Percentiles rank a stretch among this genome's conserved stretches.
phyloP scores from a whole-genome alignment of 1,140 invertebrate genomes.

The Campodea augens region DNA sequence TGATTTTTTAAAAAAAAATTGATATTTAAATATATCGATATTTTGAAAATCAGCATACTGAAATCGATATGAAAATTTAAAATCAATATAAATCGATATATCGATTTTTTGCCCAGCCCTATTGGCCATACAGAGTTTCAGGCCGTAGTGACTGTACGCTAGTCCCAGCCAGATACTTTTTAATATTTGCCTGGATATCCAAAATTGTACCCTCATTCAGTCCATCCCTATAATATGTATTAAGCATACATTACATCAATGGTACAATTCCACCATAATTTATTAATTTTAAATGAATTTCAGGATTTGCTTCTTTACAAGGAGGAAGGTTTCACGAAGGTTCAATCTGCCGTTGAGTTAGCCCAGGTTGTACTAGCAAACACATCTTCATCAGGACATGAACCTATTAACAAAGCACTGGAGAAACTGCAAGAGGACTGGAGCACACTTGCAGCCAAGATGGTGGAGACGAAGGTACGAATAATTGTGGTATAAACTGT shows the following conservation, averaged over 20 bases:
- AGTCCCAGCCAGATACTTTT: too few species aligned
- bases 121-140: too few species aligned
- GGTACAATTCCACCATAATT: not conserved
- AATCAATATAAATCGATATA: too few species aligned
- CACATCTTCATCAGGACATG: slow-evolving; percentile 70
- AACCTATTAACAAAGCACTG: slow-evolving; percentile 62
- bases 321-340: slow-evolving; percentile 76
- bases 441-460: slow-evolving; percentile 64
- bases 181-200: too few species aligned
- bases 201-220: not conserved
- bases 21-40: too few species aligned
- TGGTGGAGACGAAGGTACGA: slow-evolving; percentile 62
- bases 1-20: too few species aligned
- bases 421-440: slow-evolving; percentile 73
- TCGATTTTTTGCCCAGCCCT: too few species aligned
- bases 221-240: not conserved
- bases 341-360: slow-evolving; percentile 65
- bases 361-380: slow-evolving; percentile 83
- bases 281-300: slow-evolving; percentile 9
- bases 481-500: not conserved
- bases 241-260: slow-evolving; percentile 3
- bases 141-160: too few species aligned
- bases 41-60: too few species aligned
- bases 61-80: too few species aligned
- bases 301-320: slow-evolving; percentile 70